Percentiles rank a stretch among this genome's conserved stretches.
phyloP scores from a whole-genome alignment of 1,140 invertebrate genomes.

The Saccostrea echinata region DNA sequence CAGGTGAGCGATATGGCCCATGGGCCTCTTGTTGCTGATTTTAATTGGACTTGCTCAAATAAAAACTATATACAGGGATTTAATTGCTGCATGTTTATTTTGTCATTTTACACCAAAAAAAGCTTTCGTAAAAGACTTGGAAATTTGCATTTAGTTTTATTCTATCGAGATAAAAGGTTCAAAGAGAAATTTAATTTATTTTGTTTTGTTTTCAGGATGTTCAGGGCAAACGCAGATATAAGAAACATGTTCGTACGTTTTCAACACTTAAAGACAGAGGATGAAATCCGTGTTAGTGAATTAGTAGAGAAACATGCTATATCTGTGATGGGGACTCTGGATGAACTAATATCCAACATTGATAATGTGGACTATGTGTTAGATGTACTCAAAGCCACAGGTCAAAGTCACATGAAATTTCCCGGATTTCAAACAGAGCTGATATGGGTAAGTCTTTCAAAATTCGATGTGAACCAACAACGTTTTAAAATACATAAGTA shows the following conservation, averaged over 20 bases:
- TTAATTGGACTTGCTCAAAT: no score
- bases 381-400: constrained; percentile 66
- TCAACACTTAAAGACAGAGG: constrained; percentile 66
- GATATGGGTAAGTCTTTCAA: constrained; percentile 69
- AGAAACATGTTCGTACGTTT: constrained; percentile 68
- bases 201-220: constrained; percentile 68
- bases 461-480: no score
- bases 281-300: constrained; percentile 71
- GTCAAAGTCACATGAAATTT: constrained; percentile 65
- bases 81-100: no score
- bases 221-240: constrained; percentile 64
- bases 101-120: no score
- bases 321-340: constrained; percentile 73
- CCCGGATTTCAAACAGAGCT: constrained; percentile 66
- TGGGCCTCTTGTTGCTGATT: no score
- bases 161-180: no score
- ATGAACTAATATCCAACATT: constrained; percentile 73
- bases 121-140: no score
- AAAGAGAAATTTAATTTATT: background rate
- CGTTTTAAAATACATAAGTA: no score
- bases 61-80: no score
- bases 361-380: constrained; percentile 74
- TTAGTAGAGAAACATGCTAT: constrained; percentile 72
- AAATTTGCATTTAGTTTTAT: no score
- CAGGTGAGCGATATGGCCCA: no score